Percentiles rank a stretch among this genome's conserved stretches.
phyloP scores from a whole-genome alignment of 2,888 invertebrate genomes.

The Ectemnius continuus region DNA sequence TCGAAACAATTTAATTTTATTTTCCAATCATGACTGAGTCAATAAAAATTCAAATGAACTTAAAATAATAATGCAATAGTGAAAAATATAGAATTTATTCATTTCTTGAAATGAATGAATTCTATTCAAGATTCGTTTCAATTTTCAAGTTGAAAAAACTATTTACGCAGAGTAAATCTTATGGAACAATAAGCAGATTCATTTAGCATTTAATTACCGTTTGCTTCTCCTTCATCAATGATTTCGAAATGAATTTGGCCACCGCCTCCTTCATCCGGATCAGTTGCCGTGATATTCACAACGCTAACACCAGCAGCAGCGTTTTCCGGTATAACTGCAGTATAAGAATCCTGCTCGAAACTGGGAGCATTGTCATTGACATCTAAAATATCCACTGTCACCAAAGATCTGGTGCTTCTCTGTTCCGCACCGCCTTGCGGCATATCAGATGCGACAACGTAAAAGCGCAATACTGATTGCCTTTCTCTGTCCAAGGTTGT shows the following conservation, averaged over 20 bases:
- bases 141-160: neutral
- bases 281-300: slow-evolving; percentile 84
- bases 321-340: slow-evolving; percentile 88
- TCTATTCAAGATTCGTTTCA: too few relatives aligned
- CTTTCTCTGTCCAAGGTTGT: slow-evolving; percentile 86
- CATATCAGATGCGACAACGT: slow-evolving; percentile 87
- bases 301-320: slow-evolving; percentile 84
- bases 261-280: slow-evolving; percentile 87
- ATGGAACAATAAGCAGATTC: neutral
- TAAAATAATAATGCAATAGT: too few relatives aligned
- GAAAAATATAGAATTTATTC: too few relatives aligned
- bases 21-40: too few relatives aligned
- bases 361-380: slow-evolving; percentile 89
- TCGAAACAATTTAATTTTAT: too few relatives aligned
- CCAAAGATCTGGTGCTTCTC: slow-evolving; percentile 82
- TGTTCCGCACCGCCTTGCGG: slow-evolving; percentile 85
- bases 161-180: neutral
- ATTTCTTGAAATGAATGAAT: too few relatives aligned
- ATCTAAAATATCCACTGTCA: slow-evolving; percentile 85
- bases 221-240: slow-evolving; percentile 86
- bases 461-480: slow-evolving; percentile 84
- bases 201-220: slow-evolving; percentile 78
- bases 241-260: slow-evolving; percentile 86
- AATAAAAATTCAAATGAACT: too few relatives aligned
- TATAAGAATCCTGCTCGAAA: slow-evolving; percentile 83